Percentiles rank a stretch among this genome's conserved stretches.
phyloP scores from a whole-genome alignment of 2,113 vertebrate species.

The Cephalopterus ornatus region DNA sequence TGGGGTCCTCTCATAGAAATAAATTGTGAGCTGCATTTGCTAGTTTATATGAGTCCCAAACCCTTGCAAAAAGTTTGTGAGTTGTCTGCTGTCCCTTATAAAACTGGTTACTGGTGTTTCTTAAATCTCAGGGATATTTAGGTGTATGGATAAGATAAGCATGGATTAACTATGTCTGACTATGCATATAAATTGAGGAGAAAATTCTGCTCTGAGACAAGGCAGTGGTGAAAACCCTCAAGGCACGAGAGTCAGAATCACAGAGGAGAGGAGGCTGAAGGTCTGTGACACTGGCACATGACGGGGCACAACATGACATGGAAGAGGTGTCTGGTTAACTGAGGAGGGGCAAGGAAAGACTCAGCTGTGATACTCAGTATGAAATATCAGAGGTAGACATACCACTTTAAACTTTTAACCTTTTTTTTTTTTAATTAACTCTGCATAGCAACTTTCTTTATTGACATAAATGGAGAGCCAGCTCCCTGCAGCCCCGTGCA shows the following conservation, averaged over 20 bases:
- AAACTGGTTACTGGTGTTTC: conserved; percentile 20
- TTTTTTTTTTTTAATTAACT: neutral
- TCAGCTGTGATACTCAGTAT: neutral
- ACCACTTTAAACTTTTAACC: neutral
- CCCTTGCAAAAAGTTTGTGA: neutral
- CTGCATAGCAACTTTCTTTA: neutral
- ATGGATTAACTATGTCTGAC: conserved; percentile 67
- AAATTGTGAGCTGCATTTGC: neutral
- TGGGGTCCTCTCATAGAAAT: neutral
- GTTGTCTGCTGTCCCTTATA: neutral
- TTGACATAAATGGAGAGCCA: neutral
- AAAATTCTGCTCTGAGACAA: conserved; percentile 37
- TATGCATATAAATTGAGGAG: conserved; percentile 58
- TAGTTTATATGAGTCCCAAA: neutral
- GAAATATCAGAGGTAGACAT: neutral
- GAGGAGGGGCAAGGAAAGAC: neutral
- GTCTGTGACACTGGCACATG: neutral
- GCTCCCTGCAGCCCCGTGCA: neutral
- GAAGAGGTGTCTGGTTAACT: neutral
- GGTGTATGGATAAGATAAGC: conserved; percentile 54
- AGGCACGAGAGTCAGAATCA: neutral
- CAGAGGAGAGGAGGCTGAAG: neutral
- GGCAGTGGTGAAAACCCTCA: neutral
- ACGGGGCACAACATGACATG: neutral
- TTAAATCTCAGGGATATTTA: conserved; percentile 49